Evolutionary conservation across 2,888 invertebrate species (phyloP).

Genomic region (Clitarchus hookeri): DNA sequence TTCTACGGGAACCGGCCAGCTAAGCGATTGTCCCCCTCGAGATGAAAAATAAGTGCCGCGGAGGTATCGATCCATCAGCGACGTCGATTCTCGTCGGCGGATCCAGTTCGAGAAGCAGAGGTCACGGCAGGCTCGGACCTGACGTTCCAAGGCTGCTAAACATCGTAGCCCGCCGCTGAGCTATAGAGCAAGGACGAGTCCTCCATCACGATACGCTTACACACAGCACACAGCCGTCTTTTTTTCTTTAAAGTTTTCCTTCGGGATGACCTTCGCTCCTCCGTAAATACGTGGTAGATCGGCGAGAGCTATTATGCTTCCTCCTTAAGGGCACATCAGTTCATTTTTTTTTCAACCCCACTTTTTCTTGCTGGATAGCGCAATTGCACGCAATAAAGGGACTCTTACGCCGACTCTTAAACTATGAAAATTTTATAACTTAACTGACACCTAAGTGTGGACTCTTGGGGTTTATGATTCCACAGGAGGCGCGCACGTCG

Average conservation of each 20-base stretch:
- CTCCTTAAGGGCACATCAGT: background rate
- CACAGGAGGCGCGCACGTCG: background rate
- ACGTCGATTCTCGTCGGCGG: background rate
- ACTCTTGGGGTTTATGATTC: background rate
- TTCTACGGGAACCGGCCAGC: background rate
- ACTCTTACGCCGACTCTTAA: background rate
- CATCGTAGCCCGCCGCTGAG: background rate
- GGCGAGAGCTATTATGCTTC: background rate
- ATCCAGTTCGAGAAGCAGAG: background rate
- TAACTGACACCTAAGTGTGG: background rate
- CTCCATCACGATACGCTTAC: too few species aligned
- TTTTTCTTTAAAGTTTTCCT: too few species aligned
- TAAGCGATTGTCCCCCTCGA: background rate
- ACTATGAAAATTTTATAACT: slow-evolving; percentile 14
- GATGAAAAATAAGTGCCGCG: background rate
- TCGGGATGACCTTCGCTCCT: background rate
- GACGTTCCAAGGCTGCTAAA: background rate
- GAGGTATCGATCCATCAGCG: background rate
- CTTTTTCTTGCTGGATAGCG: background rate
- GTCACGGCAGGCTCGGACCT: background rate
- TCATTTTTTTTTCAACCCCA: background rate
- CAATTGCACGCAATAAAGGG: background rate
- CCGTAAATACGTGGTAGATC: background rate
- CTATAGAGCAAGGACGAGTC: background rate
- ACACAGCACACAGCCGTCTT: too few species aligned